These are phyloP conservation scores for Agrilus cyanescens DNA, from an alignment of 2,888 invertebrate species.

Conservation along the genomic window DNA sequence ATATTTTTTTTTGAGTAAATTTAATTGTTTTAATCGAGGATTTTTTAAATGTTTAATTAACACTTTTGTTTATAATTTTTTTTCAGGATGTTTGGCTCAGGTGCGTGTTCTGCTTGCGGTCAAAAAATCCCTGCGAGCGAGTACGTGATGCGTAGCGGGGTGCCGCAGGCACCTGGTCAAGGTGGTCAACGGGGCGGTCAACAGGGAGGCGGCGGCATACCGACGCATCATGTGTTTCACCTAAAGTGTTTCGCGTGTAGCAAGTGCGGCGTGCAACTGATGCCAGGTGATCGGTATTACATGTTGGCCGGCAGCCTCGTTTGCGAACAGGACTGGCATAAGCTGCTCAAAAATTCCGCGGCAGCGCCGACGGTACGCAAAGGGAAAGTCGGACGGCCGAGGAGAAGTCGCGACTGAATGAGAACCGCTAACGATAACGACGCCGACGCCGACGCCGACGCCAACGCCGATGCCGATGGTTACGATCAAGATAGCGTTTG, in stretches of 20 bases:
- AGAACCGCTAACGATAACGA: slow-evolving; percentile 17
- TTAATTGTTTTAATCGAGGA: no score
- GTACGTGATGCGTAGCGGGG: slow-evolving; percentile 79
- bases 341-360: slow-evolving; percentile 49
- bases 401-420: slow-evolving; percentile 81
- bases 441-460: no score
- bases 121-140: slow-evolving; percentile 88
- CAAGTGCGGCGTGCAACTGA: slow-evolving; percentile 80
- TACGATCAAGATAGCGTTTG: no score
- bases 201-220: slow-evolving; percentile 14
- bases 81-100: slow-evolving; percentile 81
- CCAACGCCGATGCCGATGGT: no score
- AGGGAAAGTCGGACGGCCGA: slow-evolving; percentile 81
- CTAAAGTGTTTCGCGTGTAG: slow-evolving; percentile 93
- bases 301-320: slow-evolving; percentile 82
- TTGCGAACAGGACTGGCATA: slow-evolving; percentile 94
- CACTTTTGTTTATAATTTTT: background rate
- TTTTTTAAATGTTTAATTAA: no score
- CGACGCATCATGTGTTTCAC: slow-evolving; percentile 67
- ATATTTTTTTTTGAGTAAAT: no score
- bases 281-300: slow-evolving; percentile 84
- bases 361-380: slow-evolving; percentile 63
- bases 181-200: slow-evolving; percentile 32
- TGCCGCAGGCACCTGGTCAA: slow-evolving; percentile 41
- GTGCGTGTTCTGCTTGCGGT: slow-evolving; percentile 84